Base-by-base conservation (phyloP, 2,888 invertebrate genomes). In the Dicycla oo region DNA sequence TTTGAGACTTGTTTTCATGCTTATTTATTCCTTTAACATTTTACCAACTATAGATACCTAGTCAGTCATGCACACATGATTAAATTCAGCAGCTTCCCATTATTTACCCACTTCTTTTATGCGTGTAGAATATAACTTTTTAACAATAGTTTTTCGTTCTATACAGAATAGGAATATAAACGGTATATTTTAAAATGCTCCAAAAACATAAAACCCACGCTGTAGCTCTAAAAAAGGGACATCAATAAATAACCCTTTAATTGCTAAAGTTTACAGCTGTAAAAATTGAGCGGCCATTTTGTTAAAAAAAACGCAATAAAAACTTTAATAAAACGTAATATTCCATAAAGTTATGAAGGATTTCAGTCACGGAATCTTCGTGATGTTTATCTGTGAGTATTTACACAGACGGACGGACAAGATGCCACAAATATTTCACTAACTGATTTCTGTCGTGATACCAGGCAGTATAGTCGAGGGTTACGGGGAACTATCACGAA, bases 361-460 rank as follows among this genome's bases (percentile, higher is more conserved):
- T 75, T 78, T 66, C 69, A 75, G 79, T 80, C 76, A 86, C 77
- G 88, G 76, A 81, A 81, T 58, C 60, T 77, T 79, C 30, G 61
- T 66, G 84, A 85, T 87, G 68, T 69, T 77, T 79, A 84, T 86
- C 80, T 78, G 49, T 78, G 34, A 62, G 75, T 81, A 85, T 86
- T 87, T 85, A 86, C 70, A 80, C 76, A 78, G 73, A 80, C 76
- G 57, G 69, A 79, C 61, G 63, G 69, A 73, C 63, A 69, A 78
- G 74, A 78, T 81, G 71, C 49, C 74, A 60, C 82, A 86, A 85
- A 88, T 84, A 83, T 81, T 83, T 75, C 73, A 69, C 47, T 79
- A 87, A 88, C 82, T 87, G 87, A 82, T 84, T 80, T 78, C 66
- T 87, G 69, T 73, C 86, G 80, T 88, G 88, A 81, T 74, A 70